A percentile compares a stretch with the other conserved stretches of the same genome.
phyloP scores from a whole-genome alignment of 2,797 vertebrate species.

The Forpus xanthops region DNA sequence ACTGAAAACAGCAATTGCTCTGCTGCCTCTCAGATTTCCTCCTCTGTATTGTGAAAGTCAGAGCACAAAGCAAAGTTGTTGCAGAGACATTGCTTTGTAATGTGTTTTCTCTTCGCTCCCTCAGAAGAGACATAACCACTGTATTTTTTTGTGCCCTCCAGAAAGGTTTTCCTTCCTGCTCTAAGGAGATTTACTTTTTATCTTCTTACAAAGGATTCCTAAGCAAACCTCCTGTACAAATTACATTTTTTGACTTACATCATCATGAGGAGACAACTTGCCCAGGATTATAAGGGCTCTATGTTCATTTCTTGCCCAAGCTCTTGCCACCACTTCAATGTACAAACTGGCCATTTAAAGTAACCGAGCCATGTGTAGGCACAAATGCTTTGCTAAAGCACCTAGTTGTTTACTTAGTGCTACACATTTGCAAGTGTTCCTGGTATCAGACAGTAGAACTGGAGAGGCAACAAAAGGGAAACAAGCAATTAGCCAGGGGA shows the following conservation, averaged over 20 bases:
- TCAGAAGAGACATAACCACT: not conserved
- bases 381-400: not conserved
- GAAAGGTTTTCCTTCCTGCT: not conserved
- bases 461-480: not conserved
- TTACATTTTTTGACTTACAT: not conserved
- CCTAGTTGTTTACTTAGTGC: not conserved
- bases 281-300: not conserved
- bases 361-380: not conserved
- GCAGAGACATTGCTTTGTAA: not conserved
- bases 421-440: not conserved
- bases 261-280: not conserved
- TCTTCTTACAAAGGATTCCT: not conserved
- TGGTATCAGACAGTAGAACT: not conserved
- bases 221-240: not conserved
- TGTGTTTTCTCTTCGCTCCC: not conserved
- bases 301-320: not conserved
- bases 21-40: not conserved
- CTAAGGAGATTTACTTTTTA: not conserved
- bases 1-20: not conserved
- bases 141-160: not conserved
- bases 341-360: not conserved
- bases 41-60: not conserved
- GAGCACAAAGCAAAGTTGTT: not conserved
- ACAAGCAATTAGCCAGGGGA: not conserved
- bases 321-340: not conserved